Conservation (phyloP, 2,888 invertebrate genomes). For the Conus canariensis region DNA sequence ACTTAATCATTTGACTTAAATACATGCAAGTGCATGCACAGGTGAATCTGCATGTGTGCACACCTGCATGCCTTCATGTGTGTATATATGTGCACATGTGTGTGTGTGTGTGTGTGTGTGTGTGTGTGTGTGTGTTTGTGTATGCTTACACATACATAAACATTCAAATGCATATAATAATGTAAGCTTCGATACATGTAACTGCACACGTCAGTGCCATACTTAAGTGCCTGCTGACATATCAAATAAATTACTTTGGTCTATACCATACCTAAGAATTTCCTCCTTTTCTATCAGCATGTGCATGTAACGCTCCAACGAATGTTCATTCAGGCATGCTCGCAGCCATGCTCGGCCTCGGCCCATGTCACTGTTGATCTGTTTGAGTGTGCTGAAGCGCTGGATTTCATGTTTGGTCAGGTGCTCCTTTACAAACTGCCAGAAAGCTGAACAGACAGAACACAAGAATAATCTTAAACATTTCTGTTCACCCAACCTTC, state of each 20-base stretch:
- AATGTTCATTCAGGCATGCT: conserved; percentile 93
- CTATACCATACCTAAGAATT: conserved; percentile 79
- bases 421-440: conserved; percentile 82
- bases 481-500: too few species aligned
- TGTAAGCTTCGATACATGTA: background rate
- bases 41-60: too few species aligned
- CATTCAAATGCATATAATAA: background rate
- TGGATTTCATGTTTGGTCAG: conserved; percentile 85
- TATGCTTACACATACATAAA: background rate
- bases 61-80: too few species aligned
- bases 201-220: too few species aligned
- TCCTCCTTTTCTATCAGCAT: conserved; percentile 85
- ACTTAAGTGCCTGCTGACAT: too few species aligned
- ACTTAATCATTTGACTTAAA: too few species aligned
- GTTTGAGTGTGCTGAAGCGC: conserved; percentile 86
- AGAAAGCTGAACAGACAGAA: conserved; percentile 75
- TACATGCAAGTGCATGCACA: too few species aligned
- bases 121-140: background rate
- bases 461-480: background rate
- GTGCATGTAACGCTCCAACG: conserved; percentile 88
- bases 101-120: too few species aligned
- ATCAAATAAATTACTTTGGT: background rate
- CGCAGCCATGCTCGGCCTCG: conserved; percentile 93
- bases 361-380: conserved; percentile 87
- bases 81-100: too few species aligned